Base-by-base conservation (phyloP, 2,797 vertebrate genomes). In the Pangasius macronema region DNA sequence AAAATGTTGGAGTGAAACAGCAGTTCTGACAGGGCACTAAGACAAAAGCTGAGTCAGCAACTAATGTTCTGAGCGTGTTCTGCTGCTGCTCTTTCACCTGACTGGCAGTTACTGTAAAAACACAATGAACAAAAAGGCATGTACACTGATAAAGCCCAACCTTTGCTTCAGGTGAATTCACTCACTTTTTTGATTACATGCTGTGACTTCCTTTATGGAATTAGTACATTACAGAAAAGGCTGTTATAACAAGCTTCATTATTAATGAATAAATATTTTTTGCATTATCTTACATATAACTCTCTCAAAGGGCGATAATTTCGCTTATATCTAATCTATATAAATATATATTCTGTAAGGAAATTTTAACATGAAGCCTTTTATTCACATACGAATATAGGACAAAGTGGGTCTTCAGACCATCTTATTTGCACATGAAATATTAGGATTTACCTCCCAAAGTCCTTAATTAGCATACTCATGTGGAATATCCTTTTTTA, bases 391-490 rank as follows among this genome's bases (percentile, higher is more conserved):
- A n/a, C 11, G 3, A 68, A 2, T 30, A 5, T 3, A 24, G 46
- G 39, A 76, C 5, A 73, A 76, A 83, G 6, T 49, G 10, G 39
- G 39, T 68, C 72, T 30, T 20, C 49, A 57, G 63, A 57, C 22
- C 57, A 30, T 67, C 63, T 73, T 73, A 73, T 88, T 88, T 82
- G 53, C 76, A 81, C 30, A 68, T 73, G 55, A 87, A 87, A 33
- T 70, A 72, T 70, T 76, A 53, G 59, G 46, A 27, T 24, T 73
- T 82, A 63, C 68, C 51, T 81, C 36, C n/a, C 46, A 27, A 51
- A 65, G 55, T 39, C 59, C 82, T 84, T 88, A 73, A 77, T 84
- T 85, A 51, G 85, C 87, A 89, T 88, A 85, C 82, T 82, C 73
- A 65, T 24, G n/a, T 77, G 72, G 81, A 88, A 84, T 87, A 36